Evolutionary conservation across 2,113 vertebrate species (phyloP), one percentile per base, ranked within the genome.

Genomic region (Peromyscus leucopus): DNA sequence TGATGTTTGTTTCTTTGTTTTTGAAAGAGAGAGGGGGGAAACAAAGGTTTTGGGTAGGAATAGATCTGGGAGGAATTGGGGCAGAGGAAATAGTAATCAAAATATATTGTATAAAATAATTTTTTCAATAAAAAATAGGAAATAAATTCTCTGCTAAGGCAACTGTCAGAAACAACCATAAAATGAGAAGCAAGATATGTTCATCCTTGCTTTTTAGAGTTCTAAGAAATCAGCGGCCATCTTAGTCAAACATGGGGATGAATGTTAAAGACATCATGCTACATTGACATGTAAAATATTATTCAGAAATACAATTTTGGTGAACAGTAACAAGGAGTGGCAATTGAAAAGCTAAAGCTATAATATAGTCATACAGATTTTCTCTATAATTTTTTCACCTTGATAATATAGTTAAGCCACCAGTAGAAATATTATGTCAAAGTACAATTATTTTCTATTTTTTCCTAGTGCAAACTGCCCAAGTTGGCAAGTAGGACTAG

Each of bases 371-470:
- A 76, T 72, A 59, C 4, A 48, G 6, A 76, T 46, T 74, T 96
- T 92, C 57, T 48, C 69, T 87, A 82, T 78, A 55, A 71, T 72
- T 78, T 75, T 57, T 76, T 88, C 22, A 96, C 42, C 76, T 39
- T 75, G 84, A 67, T 94, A 78, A 55, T 86, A 75, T 57, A 83
- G 79, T 97, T 92, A 61, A 93, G 78, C 22, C 88, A 74, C 39
- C 39, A 79, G 22, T 89, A 91, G 74, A 93, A 94, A 90, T 90
- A 86, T 48, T 63, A 74, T 82, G 59, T 72, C 65, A 92, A 95
- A 97, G 36, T 24, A 67, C 22, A 94, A 91, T 33, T 83, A 74
- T 96, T 94, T 97, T 36, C 21, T 93, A 21, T 84, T 95, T 28
- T 92, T 93, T 93, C 22, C 61, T 91, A 74, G 31, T 83, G 48